These are phyloP conservation scores for Oostethus manadensis DNA, from an alignment of 2,113 vertebrate species.

Conservation along the genomic window DNA sequence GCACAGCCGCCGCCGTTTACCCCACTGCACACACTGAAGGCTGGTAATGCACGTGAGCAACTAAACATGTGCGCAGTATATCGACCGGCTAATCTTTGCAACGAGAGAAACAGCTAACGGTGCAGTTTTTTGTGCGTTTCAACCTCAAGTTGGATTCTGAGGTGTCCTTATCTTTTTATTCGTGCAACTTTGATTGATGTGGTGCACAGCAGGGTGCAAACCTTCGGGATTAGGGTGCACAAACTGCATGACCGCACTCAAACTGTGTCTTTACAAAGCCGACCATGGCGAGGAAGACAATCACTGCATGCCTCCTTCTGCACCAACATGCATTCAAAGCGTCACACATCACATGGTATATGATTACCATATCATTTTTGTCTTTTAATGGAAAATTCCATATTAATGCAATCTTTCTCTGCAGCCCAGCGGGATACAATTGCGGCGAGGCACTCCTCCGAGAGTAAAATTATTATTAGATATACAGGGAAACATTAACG, in stretches of 20 bases:
- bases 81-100: no score
- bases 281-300: not conserved
- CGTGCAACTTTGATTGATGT: not conserved
- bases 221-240: not conserved
- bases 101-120: no score
- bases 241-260: not conserved
- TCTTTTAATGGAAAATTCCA: not conserved
- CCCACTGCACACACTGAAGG: no score
- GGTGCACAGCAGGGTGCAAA: not conserved
- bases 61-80: no score
- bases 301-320: not conserved
- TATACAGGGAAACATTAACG: not conserved
- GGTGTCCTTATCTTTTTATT: not conserved
- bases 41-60: no score
- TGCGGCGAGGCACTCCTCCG: not conserved
- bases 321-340: not conserved
- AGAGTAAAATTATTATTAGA: conserved; percentile 1
- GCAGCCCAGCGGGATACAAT: not conserved
- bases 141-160: not conserved
- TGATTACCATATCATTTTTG: not conserved
- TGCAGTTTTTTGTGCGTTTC: no score
- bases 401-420: not conserved
- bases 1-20: no score
- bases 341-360: not conserved
- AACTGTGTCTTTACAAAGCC: not conserved